Percentiles rank a stretch among this genome's conserved stretches.
Conservation (phyloP, 2,797 vertebrate genomes). For the Psittacula echo region DNA sequence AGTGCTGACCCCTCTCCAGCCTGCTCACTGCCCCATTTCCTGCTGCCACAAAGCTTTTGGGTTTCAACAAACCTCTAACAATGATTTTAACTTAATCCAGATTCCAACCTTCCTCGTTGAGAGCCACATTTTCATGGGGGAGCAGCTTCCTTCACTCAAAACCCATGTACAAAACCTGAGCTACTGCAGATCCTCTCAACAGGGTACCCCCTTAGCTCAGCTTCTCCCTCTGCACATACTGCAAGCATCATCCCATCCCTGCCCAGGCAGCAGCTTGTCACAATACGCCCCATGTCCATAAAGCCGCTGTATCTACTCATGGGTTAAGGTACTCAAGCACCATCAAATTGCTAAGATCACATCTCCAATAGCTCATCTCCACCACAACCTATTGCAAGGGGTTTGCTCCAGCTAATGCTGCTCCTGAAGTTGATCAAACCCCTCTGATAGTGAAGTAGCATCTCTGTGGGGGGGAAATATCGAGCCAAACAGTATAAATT, state of each 20-base stretch:
- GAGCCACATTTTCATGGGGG: not conserved
- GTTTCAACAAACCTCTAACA: not conserved
- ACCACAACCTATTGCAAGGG: not conserved
- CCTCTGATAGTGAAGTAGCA: not conserved
- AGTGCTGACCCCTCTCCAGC: not conserved
- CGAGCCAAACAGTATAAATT: not conserved
- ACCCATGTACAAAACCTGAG: rapidly evolving
- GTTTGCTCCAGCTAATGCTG: not conserved
- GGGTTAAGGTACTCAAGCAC: not conserved
- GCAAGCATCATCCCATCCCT: not conserved
- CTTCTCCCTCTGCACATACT: rapidly evolving
- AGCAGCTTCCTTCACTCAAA: not conserved
- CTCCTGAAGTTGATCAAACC: not conserved
- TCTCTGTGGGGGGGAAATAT: rapidly evolving
- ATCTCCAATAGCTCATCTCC: not conserved
- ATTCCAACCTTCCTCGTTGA: not conserved
- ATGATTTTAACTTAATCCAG: not conserved
- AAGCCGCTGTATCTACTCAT: rapidly evolving
- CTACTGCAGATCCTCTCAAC: rapidly evolving
- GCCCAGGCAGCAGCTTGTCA: not conserved
- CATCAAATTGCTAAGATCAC: not conserved
- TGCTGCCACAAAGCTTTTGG: not conserved
- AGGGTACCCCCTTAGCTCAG: not conserved
- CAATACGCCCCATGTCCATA: not conserved
- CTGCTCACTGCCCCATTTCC: rapidly evolving